Evolutionary conservation across 2,888 invertebrate species (phyloP), one percentile per base, ranked within the genome.

Genomic region (Onchidella celtica): DNA sequence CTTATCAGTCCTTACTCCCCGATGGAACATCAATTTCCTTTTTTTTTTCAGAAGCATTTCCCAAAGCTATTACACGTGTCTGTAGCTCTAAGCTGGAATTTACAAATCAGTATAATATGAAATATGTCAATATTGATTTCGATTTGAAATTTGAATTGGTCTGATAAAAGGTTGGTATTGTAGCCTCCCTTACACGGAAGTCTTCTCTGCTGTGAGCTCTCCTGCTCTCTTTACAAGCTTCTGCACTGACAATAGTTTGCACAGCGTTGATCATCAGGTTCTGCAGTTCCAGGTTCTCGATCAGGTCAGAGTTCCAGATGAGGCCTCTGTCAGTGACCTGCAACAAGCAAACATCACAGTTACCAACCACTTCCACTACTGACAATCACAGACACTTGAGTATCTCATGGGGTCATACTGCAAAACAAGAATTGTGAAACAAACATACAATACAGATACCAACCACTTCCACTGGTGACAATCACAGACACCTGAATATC

Each of bases 181-280:
- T n/a, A n/a, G n/a, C n/a, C n/a, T n/a, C n/a, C 65, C 88, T 84
- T 89, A 95, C 95, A 94, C 97, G 97, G 94, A 96, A 99, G 94
- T 99, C 99, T 93, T 99, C 99, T 24, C 99, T 95, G 0, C 99
- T 98, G 93, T 99, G 99, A 21, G 99, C 99, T 4, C 99, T 99
- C 83, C 99, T 95, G n/a, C 97, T 97, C 94, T 99, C 99, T 93
- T 99, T 98, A 72, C 99, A 95, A 74, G 97, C 97, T 93, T 98
- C 97, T 1, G 99, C 99, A 0, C 95, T 96, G 85, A 96, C 95
- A 88, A 99, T 97, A 0, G 99, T 99, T 86, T 97, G 97, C 90
- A 97, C 94, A 0, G 99, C 97, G 94, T 98, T 98, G 85, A 97
- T 93, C 95, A 99, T 95, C 87, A 99, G 95, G 94, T 99, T 99